Conservation (phyloP, 2,797 vertebrate genomes). For the Gymnothorax reevesii region DNA sequence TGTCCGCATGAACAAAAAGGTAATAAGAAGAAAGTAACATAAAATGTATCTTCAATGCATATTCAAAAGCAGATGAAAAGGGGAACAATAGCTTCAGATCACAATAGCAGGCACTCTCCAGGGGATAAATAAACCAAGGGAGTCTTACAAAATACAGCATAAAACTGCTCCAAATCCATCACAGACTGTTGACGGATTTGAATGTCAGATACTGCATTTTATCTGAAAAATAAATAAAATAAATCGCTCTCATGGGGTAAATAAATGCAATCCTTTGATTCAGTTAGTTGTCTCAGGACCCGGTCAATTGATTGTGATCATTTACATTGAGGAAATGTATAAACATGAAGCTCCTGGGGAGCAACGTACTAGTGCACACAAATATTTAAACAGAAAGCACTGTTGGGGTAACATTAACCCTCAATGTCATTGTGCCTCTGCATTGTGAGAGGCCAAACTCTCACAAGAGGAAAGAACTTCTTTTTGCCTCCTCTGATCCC, state of each 20-base stretch:
- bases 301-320: not conserved
- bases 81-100: not conserved
- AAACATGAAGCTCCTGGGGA: not conserved
- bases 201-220: not conserved
- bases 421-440: no score
- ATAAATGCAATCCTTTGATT: not conserved
- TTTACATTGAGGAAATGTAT: not conserved
- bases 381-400: not conserved
- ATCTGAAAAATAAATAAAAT: not conserved
- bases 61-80: not conserved
- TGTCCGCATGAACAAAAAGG: not conserved
- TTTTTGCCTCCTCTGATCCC: no score
- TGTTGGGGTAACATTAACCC: not conserved
- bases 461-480: no score
- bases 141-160: not conserved
- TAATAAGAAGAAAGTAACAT: not conserved
- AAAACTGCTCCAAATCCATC: not conserved
- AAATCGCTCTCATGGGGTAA: not conserved
- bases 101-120: conserved; percentile 17
- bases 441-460: no score
- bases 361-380: not conserved
- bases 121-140: not conserved
- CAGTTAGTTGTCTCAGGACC: not conserved
- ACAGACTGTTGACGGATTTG: not conserved
- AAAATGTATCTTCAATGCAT: conserved; percentile 2